phyloP scores from a whole-genome alignment of 2,888 invertebrate species.

The Erebia epiphron region DNA sequence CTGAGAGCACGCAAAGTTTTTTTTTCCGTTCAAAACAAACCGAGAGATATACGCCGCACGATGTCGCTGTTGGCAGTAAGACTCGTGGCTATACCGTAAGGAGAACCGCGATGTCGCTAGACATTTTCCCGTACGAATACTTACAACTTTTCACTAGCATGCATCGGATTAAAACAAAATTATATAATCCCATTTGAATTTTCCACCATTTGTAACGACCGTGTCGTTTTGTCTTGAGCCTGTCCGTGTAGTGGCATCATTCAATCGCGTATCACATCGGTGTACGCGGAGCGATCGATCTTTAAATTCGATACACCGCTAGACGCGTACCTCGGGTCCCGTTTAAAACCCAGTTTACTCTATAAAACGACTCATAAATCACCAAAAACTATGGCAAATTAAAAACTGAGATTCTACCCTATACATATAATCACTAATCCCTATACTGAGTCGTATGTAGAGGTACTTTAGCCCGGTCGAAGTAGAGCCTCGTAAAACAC shows the following conservation, averaged over 20 bases:
- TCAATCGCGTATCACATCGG: background rate
- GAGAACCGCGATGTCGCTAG: slow-evolving; percentile 37
- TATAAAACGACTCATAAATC: slow-evolving; percentile 15
- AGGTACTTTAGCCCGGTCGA: background rate
- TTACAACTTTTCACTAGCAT: slow-evolving; percentile 38
- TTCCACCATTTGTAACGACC: background rate
- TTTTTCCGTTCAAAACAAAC: background rate
- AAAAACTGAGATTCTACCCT: slow-evolving; percentile 3
- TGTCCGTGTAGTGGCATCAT: background rate
- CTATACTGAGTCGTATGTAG: background rate
- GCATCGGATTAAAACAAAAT: slow-evolving; percentile 22
- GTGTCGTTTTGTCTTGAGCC: slow-evolving; percentile 5
- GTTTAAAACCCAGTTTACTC: slow-evolving; percentile 31
- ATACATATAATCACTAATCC: background rate
- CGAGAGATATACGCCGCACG: background rate
- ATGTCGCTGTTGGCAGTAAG: slow-evolving; percentile 28
- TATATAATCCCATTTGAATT: slow-evolving; percentile 26
- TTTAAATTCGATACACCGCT: slow-evolving; percentile 23
- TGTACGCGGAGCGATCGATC: background rate
- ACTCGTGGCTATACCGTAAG: slow-evolving; percentile 31
- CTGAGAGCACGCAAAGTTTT: no score
- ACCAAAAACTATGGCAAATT: background rate
- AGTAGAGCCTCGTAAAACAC: slow-evolving; percentile 14
- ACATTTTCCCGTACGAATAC: slow-evolving; percentile 38
- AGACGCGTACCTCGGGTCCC: slow-evolving; percentile 27